Conservation (phyloP, 2,113 vertebrate species). For the Eubucco bourcierii region DNA sequence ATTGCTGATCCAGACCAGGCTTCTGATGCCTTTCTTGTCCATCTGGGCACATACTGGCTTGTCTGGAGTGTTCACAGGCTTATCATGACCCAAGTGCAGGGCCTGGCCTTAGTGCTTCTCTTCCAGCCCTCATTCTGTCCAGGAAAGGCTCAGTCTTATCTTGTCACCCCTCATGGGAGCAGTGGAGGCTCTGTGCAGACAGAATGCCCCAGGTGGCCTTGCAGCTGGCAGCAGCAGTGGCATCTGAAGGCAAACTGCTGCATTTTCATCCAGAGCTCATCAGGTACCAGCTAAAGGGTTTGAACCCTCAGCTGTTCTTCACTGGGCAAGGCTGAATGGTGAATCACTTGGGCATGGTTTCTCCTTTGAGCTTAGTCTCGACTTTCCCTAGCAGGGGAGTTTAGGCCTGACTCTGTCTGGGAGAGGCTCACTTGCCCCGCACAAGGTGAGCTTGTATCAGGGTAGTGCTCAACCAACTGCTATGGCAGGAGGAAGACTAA, state of each 20-base stretch:
- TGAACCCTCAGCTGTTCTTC: neutral
- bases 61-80: too few relatives aligned
- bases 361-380: neutral
- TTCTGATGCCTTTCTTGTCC: too few relatives aligned
- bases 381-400: neutral
- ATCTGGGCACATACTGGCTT: too few relatives aligned
- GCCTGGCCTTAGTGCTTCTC: neutral
- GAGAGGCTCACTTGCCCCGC: neutral
- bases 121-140: neutral
- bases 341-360: fast-evolving
- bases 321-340: neutral
- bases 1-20: too few relatives aligned
- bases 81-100: too few relatives aligned
- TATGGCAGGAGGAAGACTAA: neutral
- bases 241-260: neutral
- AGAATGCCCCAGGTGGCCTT: neutral
- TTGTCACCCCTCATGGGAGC: neutral
- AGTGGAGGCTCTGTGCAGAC: neutral
- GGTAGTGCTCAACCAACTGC: neutral
- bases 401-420: neutral
- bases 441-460: fast-evolving
- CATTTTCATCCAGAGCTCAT: neutral
- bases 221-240: neutral
- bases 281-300: neutral
- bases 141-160: neutral